Evolutionary conservation across 2,113 vertebrate genomes (phyloP), one percentile per base, ranked within the genome.

Genomic region (Rynchops niger): DNA sequence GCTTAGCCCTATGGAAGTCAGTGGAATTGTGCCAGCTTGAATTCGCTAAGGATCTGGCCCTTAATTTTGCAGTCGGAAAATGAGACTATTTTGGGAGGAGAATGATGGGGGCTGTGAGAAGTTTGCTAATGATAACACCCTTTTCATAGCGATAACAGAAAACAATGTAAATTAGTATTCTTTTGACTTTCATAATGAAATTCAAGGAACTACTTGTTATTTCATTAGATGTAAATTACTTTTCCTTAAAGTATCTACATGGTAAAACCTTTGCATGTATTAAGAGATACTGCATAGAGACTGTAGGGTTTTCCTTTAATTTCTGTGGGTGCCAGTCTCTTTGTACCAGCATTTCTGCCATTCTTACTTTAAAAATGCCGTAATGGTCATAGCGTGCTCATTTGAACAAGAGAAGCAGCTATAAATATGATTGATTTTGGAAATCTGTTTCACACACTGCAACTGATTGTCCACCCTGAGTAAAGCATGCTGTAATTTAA

Each of bases 341-440:
- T 23, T 21, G 38, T 25, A 49, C 45, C 34, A 56, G 34, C 76
- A 5, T 53, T 83, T 69, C 52, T 82, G 81, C 71, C 22, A 0
- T 49, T 82, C 36, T 40, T 40, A 5, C 58, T 78, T 42, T 38
- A 25, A 56, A 74, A 58, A 18, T 12, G 12, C 55, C 22, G 3
- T 4, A 0, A 2, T 38, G 65, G 27, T 69, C 40, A 2, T 5
- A 8, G 4, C 4, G 0, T 3, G 30, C 70, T 71, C 47, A 0
- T 20, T 36, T 63, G 52, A 36, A 32, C 38, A 27, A 27, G 55
- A 73, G 86, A 47, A 88, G 55, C 18, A 19, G 36, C 70, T 20
- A 47, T 95, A 77, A 98, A 84, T 42, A 21, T 19, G 34, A 72
- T 53, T 94, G 88, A 81, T 91, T 93, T 84, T 90, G 94, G 92